phyloP scores from a whole-genome alignment of 1,140 invertebrate genomes.

The Chelonus insularis region DNA sequence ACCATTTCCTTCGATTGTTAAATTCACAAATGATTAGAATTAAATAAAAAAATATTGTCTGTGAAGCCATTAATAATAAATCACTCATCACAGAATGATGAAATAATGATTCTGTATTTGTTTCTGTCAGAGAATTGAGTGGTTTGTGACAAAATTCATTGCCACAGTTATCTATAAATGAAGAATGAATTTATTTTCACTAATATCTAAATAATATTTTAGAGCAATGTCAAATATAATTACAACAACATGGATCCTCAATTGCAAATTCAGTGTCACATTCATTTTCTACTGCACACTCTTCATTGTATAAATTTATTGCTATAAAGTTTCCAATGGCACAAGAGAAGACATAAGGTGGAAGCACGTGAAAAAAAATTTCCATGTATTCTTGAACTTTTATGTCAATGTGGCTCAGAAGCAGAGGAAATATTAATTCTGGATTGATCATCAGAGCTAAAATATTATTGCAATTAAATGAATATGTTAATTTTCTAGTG shows the following conservation, averaged over 20 bases:
- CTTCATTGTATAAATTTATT: constrained; percentile 31
- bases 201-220: neutral
- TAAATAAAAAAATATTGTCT: constrained; percentile 21
- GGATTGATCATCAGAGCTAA: constrained; percentile 32
- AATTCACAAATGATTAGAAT: constrained; percentile 29
- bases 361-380: constrained; percentile 30
- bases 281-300: constrained; percentile 26
- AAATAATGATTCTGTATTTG: constrained; percentile 23
- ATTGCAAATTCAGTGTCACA: constrained; percentile 34
- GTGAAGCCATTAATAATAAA: constrained; percentile 28
- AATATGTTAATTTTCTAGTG: no score
- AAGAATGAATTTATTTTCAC: constrained; percentile 13
- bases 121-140: constrained; percentile 28
- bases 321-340: constrained; percentile 35
- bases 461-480: constrained; percentile 6
- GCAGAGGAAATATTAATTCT: constrained; percentile 30
- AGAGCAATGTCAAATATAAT: constrained; percentile 11
- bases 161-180: constrained; percentile 22
- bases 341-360: constrained; percentile 33
- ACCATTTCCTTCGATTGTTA: constrained; percentile 30
- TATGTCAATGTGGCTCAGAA: constrained; percentile 14
- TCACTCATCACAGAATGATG: constrained; percentile 33
- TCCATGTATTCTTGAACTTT: constrained; percentile 22
- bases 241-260: constrained; percentile 39
- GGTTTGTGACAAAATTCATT: constrained; percentile 23